Conservation (phyloP, 2,113 vertebrate genomes). For the Falcunculus frontatus region DNA sequence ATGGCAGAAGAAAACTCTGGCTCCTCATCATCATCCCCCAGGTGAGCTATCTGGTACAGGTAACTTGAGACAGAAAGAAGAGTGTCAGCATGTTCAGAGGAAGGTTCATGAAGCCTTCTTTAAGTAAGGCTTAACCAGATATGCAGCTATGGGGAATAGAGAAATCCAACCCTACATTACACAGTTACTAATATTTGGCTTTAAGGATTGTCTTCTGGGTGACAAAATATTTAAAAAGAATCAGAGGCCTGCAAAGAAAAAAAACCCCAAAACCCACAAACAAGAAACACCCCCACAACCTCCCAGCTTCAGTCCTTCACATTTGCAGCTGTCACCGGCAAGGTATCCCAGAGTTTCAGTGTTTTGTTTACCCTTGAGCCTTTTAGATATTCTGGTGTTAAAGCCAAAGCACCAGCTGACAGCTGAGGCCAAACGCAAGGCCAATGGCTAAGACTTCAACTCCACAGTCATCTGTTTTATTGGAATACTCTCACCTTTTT, state of each 20-base stretch:
- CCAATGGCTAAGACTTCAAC: background rate
- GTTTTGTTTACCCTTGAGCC: background rate
- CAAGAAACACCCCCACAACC: background rate
- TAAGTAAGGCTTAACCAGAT: background rate
- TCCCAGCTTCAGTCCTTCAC: background rate
- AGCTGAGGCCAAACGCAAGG: background rate
- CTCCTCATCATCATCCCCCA: conserved; percentile 97
- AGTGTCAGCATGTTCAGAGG: background rate
- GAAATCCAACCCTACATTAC: background rate
- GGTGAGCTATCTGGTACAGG: conserved; percentile 96
- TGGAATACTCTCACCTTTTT: background rate
- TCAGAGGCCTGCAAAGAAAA: background rate
- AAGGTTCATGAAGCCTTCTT: background rate
- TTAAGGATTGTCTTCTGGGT: background rate
- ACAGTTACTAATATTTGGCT: background rate
- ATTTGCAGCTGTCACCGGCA: background rate
- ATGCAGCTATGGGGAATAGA: background rate
- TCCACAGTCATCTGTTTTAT: background rate
- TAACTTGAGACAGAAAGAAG: conserved; percentile 74
- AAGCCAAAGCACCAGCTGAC: background rate
- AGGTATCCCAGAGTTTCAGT: background rate
- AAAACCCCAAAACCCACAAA: rapidly evolving
- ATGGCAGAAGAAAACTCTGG: conserved; percentile 98
- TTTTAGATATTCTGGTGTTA: background rate
- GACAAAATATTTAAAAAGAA: background rate